These are phyloP conservation scores for Echinarachnius parma DNA, from an alignment of 53 echinoderm and acorn worm species.

Conservation along the genomic window DNA sequence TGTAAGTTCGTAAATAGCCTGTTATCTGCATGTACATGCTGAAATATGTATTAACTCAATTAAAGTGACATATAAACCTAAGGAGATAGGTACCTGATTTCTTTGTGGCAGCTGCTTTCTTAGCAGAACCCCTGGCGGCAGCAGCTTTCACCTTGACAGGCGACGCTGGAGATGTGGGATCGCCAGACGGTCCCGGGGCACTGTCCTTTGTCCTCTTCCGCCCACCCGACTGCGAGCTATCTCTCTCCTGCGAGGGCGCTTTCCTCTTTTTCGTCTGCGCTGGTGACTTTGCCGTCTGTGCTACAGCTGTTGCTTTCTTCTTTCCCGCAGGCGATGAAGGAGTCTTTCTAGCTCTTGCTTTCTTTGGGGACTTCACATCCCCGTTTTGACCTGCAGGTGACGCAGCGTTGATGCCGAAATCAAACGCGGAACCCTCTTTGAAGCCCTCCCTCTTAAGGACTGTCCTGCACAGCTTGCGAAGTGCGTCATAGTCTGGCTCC, in stretches of 20 bases:
- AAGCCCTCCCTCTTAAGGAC: constrained; percentile 38
- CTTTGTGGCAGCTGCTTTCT: not conserved
- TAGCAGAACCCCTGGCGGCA: not conserved
- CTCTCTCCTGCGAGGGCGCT: constrained; percentile 23
- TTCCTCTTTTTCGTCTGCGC: constrained; percentile 11
- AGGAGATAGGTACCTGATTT: no score
- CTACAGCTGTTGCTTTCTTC: not conserved
- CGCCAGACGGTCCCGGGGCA: constrained; percentile 19
- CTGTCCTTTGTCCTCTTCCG: constrained; percentile 6
- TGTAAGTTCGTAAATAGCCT: no score
- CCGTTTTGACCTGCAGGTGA: not conserved
- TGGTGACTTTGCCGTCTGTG: not conserved
- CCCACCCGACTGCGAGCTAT: not conserved
- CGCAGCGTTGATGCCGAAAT: not conserved
- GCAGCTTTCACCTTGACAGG: constrained; percentile 1
- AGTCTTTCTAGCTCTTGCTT: no score
- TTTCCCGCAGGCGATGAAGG: no score
- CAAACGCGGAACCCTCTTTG: constrained; percentile 30
- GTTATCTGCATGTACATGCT: no score
- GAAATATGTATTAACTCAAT: no score
- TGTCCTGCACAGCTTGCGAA: constrained; percentile 20
- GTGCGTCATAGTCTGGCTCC: constrained; percentile 69
- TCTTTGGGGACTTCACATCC: not conserved
- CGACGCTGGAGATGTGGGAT: not conserved
- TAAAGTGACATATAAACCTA: no score